phyloP scores from a whole-genome alignment of 2,797 vertebrate species.

The Micropoecilia bifurca region DNA sequence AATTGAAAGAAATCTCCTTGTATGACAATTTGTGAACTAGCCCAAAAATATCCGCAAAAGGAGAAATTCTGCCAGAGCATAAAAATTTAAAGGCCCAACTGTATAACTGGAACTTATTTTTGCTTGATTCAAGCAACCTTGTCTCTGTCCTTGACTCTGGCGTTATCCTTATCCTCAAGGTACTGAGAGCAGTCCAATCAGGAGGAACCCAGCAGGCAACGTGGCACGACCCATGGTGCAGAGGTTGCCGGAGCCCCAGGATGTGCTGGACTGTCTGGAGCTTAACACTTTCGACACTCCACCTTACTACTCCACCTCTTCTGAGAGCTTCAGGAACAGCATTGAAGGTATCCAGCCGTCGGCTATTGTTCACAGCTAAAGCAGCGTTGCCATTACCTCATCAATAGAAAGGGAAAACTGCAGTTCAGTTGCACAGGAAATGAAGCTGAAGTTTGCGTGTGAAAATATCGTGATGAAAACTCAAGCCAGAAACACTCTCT shows the following conservation, averaged over 20 bases:
- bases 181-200: conserved; percentile 89
- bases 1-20: background rate
- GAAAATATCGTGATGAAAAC: conserved; percentile 27
- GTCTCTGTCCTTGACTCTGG: background rate
- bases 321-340: conserved; percentile 95
- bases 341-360: conserved; percentile 85
- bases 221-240: conserved; percentile 92
- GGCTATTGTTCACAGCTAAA: background rate
- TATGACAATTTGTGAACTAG: background rate
- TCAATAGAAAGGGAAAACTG: conserved; percentile 1
- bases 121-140: background rate
- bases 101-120: background rate
- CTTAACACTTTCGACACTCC: conserved; percentile 92
- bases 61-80: background rate
- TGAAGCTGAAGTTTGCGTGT: conserved; percentile 26
- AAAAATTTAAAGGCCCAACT: background rate
- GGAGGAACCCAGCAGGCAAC: conserved; percentile 94
- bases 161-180: conserved; percentile 67
- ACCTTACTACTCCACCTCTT: conserved; percentile 95
- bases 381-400: background rate
- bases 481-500: conserved; percentile 41
- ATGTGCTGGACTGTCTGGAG: conserved; percentile 91
- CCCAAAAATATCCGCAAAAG: background rate
- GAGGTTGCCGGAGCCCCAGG: conserved; percentile 88
- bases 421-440: conserved; percentile 22